phyloP scores from a whole-genome alignment of 53 echinoderm and acorn worm genomes.

The Mesocentrotus franciscanus region DNA sequence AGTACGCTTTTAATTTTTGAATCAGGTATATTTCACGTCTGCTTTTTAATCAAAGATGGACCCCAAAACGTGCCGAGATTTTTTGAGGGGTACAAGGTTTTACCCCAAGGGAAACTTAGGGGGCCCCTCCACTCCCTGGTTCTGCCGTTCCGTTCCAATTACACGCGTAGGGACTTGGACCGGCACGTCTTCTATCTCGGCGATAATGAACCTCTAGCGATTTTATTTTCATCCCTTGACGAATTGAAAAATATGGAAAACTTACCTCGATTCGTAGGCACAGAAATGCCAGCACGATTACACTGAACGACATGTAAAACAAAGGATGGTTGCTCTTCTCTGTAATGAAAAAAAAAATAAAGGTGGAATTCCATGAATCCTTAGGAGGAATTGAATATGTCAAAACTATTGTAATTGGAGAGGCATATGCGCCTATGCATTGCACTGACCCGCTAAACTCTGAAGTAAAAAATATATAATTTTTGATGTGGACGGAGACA shows the following conservation, averaged over 20 bases:
- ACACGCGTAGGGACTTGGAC: constrained; percentile 18
- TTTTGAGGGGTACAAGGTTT: constrained; percentile 44
- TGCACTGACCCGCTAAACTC: neutral
- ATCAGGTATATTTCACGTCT: constrained; percentile 2
- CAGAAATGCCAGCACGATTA: neutral
- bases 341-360: neutral
- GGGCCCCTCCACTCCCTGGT: neutral
- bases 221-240: constrained; percentile 40
- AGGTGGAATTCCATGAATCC: neutral
- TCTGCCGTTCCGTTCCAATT: constrained; percentile 32
- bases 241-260: constrained; percentile 36
- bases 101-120: constrained; percentile 46
- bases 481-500: neutral
- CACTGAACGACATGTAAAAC: neutral
- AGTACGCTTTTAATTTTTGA: constrained; percentile 29
- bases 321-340: neutral
- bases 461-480: neutral
- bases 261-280: neutral
- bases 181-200: neutral
- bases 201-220: neutral
- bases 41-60: constrained; percentile 32
- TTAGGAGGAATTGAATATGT: neutral
- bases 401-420: neutral
- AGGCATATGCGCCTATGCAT: neutral
- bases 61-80: constrained; percentile 35